Conservation (phyloP, 2,113 vertebrate species). For the Oenanthe melanoleuca region DNA sequence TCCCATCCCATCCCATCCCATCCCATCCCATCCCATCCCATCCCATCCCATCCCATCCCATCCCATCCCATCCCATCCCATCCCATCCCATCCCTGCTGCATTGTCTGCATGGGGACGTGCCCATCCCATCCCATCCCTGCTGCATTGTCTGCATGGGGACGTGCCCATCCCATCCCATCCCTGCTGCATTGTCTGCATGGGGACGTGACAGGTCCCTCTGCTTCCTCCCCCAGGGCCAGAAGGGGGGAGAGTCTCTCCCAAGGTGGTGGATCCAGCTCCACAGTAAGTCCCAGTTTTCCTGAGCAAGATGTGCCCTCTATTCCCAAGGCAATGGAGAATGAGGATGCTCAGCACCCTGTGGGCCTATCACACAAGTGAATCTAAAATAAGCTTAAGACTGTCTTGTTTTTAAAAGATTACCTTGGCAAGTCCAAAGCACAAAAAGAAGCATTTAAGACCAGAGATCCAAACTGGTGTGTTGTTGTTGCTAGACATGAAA, state of each 20-base stretch:
- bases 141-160: too few species aligned
- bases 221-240: background rate
- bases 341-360: background rate
- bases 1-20: too few species aligned
- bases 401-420: slow-evolving; percentile 58
- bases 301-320: background rate
- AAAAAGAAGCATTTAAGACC: slow-evolving; percentile 50
- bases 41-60: background rate
- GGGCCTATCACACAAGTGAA: background rate
- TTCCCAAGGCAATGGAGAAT: background rate
- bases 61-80: too few species aligned
- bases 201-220: background rate
- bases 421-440: slow-evolving; percentile 47
- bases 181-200: background rate
- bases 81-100: too few species aligned
- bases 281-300: background rate
- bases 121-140: background rate
- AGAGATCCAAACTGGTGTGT: background rate
- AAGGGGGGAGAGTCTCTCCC: background rate
- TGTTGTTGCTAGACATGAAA: slow-evolving; percentile 57
- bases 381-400: slow-evolving; percentile 48
- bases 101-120: too few species aligned
- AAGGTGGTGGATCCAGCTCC: background rate
- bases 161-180: background rate
- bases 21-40: too few species aligned